A percentile compares a stretch with the other conserved stretches of the same genome.
Evolutionary conservation across 2,888 invertebrate genomes (phyloP).

Genomic region (Pseudoips prasinana): DNA sequence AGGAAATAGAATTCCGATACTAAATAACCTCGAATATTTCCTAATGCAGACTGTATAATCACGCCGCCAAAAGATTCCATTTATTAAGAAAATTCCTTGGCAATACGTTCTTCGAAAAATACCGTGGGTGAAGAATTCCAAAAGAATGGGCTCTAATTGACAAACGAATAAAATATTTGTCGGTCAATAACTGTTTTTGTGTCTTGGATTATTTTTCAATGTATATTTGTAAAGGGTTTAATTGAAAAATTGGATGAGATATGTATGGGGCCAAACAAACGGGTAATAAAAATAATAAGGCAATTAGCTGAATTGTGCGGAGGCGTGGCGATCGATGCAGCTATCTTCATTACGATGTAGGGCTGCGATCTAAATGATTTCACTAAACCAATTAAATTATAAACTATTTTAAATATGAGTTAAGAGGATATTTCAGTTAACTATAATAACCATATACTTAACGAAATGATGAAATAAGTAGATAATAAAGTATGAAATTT

Average conservation of each 20-base stretch:
- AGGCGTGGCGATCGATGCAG: constrained; percentile 56
- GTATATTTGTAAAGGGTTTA: constrained; percentile 28
- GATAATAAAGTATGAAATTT: too few relatives aligned
- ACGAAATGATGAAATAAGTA: too few relatives aligned
- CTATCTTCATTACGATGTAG: constrained; percentile 50
- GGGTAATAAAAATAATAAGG: constrained; percentile 78
- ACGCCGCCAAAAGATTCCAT: constrained; percentile 27
- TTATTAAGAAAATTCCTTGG: constrained; percentile 9
- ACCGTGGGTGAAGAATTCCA: constrained; percentile 15
- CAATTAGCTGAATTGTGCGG: constrained; percentile 68
- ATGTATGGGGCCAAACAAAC: constrained; percentile 63
- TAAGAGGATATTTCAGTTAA: too few relatives aligned
- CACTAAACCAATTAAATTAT: too few relatives aligned
- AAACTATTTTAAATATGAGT: too few relatives aligned
- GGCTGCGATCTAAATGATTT: constrained; percentile 21
- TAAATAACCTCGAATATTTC: constrained; percentile 15
- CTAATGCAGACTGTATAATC: constrained; percentile 14
- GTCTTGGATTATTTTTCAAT: constrained; percentile 17
- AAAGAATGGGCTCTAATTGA: constrained; percentile 15
- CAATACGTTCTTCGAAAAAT: constrained; percentile 3
- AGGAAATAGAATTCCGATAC: constrained; percentile 6
- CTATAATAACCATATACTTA: too few relatives aligned
- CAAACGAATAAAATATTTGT: constrained; percentile 13
- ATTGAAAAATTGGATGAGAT: constrained; percentile 62
- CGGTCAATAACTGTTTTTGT: constrained; percentile 7